Base-by-base conservation (phyloP, 2,797 vertebrate genomes). In the Sylvia borin region DNA sequence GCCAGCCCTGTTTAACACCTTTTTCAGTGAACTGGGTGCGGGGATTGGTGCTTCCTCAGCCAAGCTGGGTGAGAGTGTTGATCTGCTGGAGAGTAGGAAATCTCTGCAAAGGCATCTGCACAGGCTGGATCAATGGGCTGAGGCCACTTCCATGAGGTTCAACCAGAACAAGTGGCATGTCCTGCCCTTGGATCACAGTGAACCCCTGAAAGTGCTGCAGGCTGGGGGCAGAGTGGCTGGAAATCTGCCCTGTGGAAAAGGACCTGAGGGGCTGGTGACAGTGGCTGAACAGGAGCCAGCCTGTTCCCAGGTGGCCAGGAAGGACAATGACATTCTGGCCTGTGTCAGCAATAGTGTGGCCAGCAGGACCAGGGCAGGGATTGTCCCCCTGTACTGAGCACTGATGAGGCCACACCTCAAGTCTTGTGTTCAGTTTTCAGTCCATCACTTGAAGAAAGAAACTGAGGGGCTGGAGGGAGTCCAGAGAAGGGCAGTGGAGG, bases 321-420 rank as follows among this genome's bases (percentile, higher is more conserved):
- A 10, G 8, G 38, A 9, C 43, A 73, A 0, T 1, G 24, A 3
- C 48, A 57, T 51, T 58, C 38, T 67, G 54, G n/a, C 16, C 9
- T n/a, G 14, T 0, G 9, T 9, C 38, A 67, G 42, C 32, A 51
- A 42, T 1, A 4, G 14, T 2, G 14, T 11, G 43, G 15, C 19
- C 77, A 82, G 55, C 15, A 77, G 66, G n/a, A 19, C 0, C 7
- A 73, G 24, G 43, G 15, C 32, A n/a, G 16, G 2, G 60, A 57
- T 20, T 5, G 1, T 29, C 3, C 11, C 32, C 4, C 13, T 57
- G 20, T 20, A 15, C 34, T 53, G 0, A 0, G n/a, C 17, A 32
- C 15, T n/a, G 15, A 0, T 27, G 43, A n/a, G 38, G 60, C 13
- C 0, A 0, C 8, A 13, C 1, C 36, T 61, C 0, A 0, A 34